Conservation (phyloP, 1,140 invertebrate genomes). For the Drosophila nebulosa region DNA sequence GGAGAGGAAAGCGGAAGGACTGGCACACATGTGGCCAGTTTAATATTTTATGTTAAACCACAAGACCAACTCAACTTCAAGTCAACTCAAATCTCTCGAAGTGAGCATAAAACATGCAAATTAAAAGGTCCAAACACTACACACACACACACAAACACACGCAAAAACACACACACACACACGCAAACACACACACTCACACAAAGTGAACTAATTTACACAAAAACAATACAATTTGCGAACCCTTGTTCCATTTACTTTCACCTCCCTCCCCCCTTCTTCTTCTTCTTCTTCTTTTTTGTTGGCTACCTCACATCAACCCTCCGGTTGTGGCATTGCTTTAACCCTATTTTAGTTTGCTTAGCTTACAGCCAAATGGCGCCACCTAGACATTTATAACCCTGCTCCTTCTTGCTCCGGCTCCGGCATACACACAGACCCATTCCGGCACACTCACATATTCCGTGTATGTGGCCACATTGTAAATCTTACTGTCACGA, state of each 20-base stretch:
- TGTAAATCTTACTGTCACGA: slow-evolving; percentile 77
- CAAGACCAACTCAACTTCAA: slow-evolving; percentile 50
- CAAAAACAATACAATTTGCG: slow-evolving; percentile 78
- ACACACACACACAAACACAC: slow-evolving; percentile 30
- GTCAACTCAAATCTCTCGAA: slow-evolving; percentile 72
- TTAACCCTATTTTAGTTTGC: slow-evolving; percentile 58
- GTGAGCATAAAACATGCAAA: slow-evolving; percentile 79
- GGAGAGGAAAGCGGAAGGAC: not conserved
- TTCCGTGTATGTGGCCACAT: slow-evolving; percentile 56
- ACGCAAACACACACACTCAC: slow-evolving; percentile 28
- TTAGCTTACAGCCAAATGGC: slow-evolving; percentile 68
- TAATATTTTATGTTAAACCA: slow-evolving; percentile 76
- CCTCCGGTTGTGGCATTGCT: slow-evolving; percentile 24
- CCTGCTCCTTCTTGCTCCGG: slow-evolving; percentile 21
- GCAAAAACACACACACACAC: slow-evolving; percentile 32
- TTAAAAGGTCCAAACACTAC: slow-evolving; percentile 76
- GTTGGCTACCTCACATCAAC: not conserved
- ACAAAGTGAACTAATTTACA: slow-evolving; percentile 77
- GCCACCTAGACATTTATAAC: slow-evolving; percentile 75
- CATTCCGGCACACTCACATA: slow-evolving; percentile 13
- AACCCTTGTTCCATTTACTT: slow-evolving; percentile 58
- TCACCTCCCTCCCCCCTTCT: not conserved
- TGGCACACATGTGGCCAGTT: slow-evolving; percentile 56
- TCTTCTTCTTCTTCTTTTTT: too few relatives aligned
- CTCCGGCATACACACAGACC: not conserved